A percentile compares a stretch with the other conserved stretches of the same genome.
Conservation (phyloP, 2,113 vertebrate species). For the western clawed frog (Xenopus tropicalis) region UCB_Xtro_10.0 CM004445.2:124215001-124215500, state of each 20-base stretch:
- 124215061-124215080: constrained; percentile 75
- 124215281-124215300: constrained; percentile 98
- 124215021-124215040: constrained; percentile 63
- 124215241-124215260: constrained; percentile 89
- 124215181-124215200: constrained; percentile 89
- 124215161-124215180: constrained; percentile 88
- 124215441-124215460: constrained; percentile 88
- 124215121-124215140: constrained; percentile 92
- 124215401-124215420: constrained; percentile 89
- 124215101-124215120: constrained; percentile 88
- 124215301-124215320: constrained; percentile 87
- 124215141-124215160: constrained; percentile 98
- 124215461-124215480: constrained; percentile 85
- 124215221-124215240: constrained; percentile 94
- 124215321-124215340: constrained; percentile 88
- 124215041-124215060: constrained; percentile 76
- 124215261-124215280: constrained; percentile 89
- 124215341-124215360: constrained; percentile 92
- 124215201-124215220: constrained; percentile 89
- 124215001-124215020: constrained; percentile 60
- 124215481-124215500: constrained; percentile 90
- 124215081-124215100: constrained; percentile 68
- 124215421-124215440: constrained; percentile 95
- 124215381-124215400: constrained; percentile 85
- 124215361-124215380: constrained; percentile 95